These are phyloP conservation scores for Carterocephalus palaemon DNA, from an alignment of 2,888 invertebrate genomes.

Conservation along the genomic window DNA sequence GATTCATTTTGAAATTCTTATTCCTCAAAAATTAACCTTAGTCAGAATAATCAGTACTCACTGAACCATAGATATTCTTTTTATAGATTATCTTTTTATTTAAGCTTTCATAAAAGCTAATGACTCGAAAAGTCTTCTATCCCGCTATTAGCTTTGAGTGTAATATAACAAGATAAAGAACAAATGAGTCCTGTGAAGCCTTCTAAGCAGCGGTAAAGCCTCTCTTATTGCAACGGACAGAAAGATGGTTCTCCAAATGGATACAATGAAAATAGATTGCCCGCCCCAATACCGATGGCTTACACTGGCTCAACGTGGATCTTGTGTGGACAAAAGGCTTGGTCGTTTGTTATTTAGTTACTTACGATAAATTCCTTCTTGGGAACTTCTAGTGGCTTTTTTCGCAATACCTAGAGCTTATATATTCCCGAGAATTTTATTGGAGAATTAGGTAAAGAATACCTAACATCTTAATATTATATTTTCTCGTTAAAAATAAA, in stretches of 20 bases:
- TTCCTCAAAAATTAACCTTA: too few species aligned
- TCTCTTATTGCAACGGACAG: conserved; percentile 24
- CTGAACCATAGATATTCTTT: too few species aligned
- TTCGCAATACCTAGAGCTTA: too few species aligned
- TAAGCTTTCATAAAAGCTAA: conserved; percentile 17
- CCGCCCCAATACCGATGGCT: conserved; percentile 14
- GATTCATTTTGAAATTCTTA: too few species aligned
- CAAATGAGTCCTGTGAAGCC: conserved; percentile 4
- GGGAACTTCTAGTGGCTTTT: too few species aligned
- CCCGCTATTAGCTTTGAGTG: neutral
- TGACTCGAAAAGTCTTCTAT: conserved; percentile 7
- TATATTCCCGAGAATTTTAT: too few species aligned
- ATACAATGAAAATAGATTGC: conserved; percentile 28
- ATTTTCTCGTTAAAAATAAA: too few species aligned
- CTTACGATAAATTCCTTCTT: too few species aligned
- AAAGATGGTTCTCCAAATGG: conserved; percentile 19
- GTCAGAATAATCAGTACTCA: too few species aligned
- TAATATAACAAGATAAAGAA: conserved; percentile 9
- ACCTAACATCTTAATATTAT: too few species aligned
- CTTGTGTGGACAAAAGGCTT: conserved; percentile 2
- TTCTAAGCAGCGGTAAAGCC: conserved; percentile 4
- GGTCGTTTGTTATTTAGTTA: conserved; percentile 12
- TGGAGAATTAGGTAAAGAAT: too few species aligned
- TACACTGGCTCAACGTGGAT: conserved; percentile 8
- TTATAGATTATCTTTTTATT: conserved; percentile 15